Evolutionary conservation across 2,797 vertebrate genomes (phyloP).

Genomic region (Protosalanx chinensis): DNA sequence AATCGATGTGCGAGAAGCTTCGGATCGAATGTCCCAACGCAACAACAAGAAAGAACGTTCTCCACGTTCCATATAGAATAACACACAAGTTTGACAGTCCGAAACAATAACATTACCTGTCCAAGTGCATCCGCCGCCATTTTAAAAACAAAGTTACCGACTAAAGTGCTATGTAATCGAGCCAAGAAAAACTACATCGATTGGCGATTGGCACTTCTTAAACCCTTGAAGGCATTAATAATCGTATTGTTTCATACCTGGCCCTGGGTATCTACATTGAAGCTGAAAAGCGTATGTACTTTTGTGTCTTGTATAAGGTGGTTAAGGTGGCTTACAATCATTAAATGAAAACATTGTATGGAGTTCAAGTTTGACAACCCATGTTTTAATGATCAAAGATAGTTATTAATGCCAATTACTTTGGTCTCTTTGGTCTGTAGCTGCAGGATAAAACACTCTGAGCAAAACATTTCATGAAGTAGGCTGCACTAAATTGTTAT

Average conservation of each 20-base stretch:
- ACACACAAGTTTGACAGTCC: slow-evolving; percentile 34
- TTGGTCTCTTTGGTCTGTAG: too few relatives aligned
- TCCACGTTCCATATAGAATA: neutral
- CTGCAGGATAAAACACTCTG: too few relatives aligned
- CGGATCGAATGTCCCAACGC: neutral
- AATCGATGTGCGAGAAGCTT: neutral
- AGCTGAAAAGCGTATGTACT: too few relatives aligned
- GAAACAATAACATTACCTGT: slow-evolving; percentile 65
- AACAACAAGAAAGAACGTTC: rapidly evolving
- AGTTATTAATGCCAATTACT: too few relatives aligned
- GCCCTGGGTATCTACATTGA: neutral
- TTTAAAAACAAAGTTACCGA: slow-evolving; percentile 76
- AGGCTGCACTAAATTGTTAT: too few relatives aligned
- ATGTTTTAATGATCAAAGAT: too few relatives aligned
- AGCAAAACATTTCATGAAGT: too few relatives aligned
- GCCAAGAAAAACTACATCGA: slow-evolving; percentile 55
- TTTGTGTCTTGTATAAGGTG: too few relatives aligned
- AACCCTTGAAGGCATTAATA: slow-evolving; percentile 55
- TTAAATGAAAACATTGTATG: too few relatives aligned
- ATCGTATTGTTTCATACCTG: slow-evolving; percentile 32
- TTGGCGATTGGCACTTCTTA: slow-evolving; percentile 64
- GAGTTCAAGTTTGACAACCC: too few relatives aligned
- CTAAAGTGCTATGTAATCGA: slow-evolving; percentile 60
- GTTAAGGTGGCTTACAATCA: too few relatives aligned
- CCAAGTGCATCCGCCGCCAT: slow-evolving; percentile 77